Evolutionary conservation across 2,797 vertebrate species (phyloP).

Genomic region (Sebastes minor): DNA sequence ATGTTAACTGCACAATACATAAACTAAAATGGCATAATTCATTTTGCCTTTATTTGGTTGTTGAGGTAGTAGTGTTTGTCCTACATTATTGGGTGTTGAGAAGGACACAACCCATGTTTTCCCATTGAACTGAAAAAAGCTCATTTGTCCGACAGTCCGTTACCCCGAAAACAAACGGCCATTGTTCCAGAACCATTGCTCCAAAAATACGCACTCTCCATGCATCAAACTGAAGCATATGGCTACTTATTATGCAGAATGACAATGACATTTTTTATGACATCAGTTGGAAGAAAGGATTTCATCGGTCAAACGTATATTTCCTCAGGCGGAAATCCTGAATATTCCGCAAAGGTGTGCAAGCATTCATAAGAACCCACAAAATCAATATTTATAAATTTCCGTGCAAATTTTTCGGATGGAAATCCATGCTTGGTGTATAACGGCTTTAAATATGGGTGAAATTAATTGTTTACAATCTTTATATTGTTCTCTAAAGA

Average conservation of each 20-base stretch:
- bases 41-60: neutral
- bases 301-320: too few species aligned
- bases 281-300: too few species aligned
- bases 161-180: too few species aligned
- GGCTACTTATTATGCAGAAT: too few species aligned
- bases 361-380: neutral
- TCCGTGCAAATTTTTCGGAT: neutral
- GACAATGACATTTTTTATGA: too few species aligned
- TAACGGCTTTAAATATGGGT: neutral
- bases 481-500: neutral
- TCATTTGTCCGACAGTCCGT: neutral
- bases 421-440: neutral
- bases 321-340: too few species aligned
- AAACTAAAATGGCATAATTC: too few species aligned
- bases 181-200: too few species aligned
- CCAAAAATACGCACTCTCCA: too few species aligned
- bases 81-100: too few species aligned
- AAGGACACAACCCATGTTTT: neutral
- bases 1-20: too few species aligned
- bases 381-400: neutral
- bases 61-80: neutral
- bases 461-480: neutral
- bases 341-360: neutral
- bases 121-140: neutral
- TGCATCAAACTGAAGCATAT: too few species aligned